Evolutionary conservation across 2,113 vertebrate genomes (phyloP).

Genomic region (Pteronura brasiliensis): DNA sequence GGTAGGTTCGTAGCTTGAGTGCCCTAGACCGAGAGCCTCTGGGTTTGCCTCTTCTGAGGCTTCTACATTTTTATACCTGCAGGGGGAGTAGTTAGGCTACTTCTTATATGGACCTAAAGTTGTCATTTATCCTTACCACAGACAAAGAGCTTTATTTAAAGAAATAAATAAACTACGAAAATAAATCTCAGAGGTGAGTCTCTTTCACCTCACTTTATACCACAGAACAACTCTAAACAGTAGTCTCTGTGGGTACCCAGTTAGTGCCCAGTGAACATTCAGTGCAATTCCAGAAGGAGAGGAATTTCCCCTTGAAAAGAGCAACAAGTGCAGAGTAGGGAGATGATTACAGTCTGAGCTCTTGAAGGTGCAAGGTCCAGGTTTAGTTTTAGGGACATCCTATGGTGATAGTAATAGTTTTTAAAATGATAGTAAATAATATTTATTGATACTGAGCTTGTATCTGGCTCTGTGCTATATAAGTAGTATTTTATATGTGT

Average conservation of each 20-base stretch:
- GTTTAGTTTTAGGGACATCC: not conserved
- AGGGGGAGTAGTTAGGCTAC: not conserved
- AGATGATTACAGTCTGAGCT: not conserved
- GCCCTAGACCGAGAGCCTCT: not conserved
- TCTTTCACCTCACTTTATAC: not conserved
- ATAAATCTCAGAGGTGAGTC: not conserved
- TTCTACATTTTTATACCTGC: not conserved
- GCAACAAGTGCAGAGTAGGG: not conserved
- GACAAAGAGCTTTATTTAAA: not conserved
- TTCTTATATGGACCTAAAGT: not conserved
- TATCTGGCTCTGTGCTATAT: not conserved
- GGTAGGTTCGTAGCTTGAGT: not conserved
- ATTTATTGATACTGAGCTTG: not conserved
- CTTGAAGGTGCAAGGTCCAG: not conserved
- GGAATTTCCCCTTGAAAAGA: not conserved
- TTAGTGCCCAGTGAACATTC: not conserved
- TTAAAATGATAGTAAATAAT: not conserved
- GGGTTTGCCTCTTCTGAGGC: not conserved
- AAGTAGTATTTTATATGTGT: not conserved
- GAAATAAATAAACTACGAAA: no score
- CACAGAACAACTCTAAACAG: not conserved
- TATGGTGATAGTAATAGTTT: not conserved
- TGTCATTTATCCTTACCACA: not conserved
- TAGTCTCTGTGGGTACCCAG: not conserved
- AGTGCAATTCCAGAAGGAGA: not conserved